These are phyloP conservation scores for Corynorhinus townsendii DNA, from an alignment of 2,113 vertebrate species.

Conservation along the genomic window DNA sequence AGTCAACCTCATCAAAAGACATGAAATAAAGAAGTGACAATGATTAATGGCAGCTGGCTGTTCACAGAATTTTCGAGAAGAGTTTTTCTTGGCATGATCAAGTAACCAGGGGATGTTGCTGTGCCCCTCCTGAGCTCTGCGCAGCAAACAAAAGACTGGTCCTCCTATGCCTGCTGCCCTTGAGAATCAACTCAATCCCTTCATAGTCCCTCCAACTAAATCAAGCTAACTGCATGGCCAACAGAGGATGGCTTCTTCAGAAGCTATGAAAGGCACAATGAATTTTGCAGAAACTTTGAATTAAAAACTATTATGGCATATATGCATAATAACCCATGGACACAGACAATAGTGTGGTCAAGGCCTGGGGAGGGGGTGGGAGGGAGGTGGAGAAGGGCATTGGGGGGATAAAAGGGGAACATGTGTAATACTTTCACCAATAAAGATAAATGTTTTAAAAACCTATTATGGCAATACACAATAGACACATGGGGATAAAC, in stretches of 20 bases:
- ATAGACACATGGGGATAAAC: not conserved
- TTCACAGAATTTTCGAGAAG: constrained; percentile 89
- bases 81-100: constrained; percentile 75
- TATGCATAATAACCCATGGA: too few species aligned
- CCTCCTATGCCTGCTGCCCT: not conserved
- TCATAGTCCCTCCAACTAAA: not conserved
- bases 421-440: too few species aligned
- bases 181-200: not conserved
- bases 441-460: not conserved
- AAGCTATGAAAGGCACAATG: not conserved
- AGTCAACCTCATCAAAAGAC: constrained; percentile 92
- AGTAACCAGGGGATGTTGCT: constrained; percentile 67
- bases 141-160: not conserved
- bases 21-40: constrained; percentile 92
- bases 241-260: not conserved
- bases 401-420: too few species aligned
- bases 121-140: constrained; percentile 11
- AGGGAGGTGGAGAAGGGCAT: too few species aligned
- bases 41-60: constrained; percentile 97
- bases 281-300: not conserved
- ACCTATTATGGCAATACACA: not conserved
- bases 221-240: not conserved
- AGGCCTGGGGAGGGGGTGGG: too few species aligned
- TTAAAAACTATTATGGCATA: not conserved
- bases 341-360: too few species aligned